These are phyloP conservation scores for Nautilus pompilius DNA, from an alignment of 1,140 invertebrate species.

Conservation along the genomic window DNA sequence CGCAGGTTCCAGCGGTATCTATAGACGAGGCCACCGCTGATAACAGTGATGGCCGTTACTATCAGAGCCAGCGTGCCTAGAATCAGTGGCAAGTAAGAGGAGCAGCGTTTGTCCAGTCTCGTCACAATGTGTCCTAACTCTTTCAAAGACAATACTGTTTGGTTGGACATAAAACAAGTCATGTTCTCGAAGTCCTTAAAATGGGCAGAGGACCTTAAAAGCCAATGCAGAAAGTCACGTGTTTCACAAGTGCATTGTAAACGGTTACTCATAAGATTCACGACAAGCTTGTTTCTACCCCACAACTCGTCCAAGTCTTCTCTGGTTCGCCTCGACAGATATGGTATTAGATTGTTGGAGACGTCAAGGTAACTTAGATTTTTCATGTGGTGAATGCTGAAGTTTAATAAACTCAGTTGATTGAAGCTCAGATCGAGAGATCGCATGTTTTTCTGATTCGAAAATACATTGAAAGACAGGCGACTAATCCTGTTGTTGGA, in stretches of 20 bases:
- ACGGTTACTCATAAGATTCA: slow-evolving; percentile 10
- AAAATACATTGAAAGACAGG: slow-evolving; percentile 6
- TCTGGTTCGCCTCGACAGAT: not conserved
- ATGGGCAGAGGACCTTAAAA: not conserved
- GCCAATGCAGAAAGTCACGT: slow-evolving; percentile 20
- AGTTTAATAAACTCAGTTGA: slow-evolving; percentile 5
- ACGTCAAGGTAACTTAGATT: slow-evolving; percentile 12
- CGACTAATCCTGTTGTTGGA: slow-evolving; percentile 15
- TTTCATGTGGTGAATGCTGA: slow-evolving; percentile 11
- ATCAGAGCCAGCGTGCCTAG: slow-evolving; percentile 3
- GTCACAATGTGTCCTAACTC: slow-evolving; percentile 8
- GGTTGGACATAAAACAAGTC: slow-evolving; percentile 13
- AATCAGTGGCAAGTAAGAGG: slow-evolving; percentile 5
- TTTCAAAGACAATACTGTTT: not conserved
- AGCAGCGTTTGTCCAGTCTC: slow-evolving; percentile 12
- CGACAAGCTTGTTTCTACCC: not conserved
- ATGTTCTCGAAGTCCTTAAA: slow-evolving; percentile 4
- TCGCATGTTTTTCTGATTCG: slow-evolving; percentile 4
- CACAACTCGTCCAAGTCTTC: not conserved
- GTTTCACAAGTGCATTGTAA: slow-evolving; percentile 23
- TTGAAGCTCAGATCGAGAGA: slow-evolving; percentile 14
- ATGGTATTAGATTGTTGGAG: slow-evolving; percentile 10
- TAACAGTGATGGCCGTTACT: slow-evolving; percentile 6
- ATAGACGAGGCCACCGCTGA: slow-evolving; percentile 12
- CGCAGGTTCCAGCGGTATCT: slow-evolving; percentile 27